Evolutionary conservation across 1,140 invertebrate genomes (phyloP).

Genomic region (Zeugodacus cucurbitae): DNA sequence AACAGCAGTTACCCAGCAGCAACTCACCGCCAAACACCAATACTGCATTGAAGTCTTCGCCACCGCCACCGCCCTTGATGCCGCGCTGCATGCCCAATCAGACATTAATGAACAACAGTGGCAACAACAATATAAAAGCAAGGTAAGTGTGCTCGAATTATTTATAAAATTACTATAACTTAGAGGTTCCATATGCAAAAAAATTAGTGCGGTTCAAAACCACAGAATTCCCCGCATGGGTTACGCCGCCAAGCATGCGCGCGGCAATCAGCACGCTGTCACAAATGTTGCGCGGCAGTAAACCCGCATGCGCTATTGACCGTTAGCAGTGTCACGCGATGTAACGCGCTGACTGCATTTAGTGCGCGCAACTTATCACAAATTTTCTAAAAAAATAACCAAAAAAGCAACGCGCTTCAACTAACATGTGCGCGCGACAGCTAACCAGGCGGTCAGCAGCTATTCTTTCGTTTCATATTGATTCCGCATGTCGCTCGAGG

Average conservation of each 20-base stretch:
- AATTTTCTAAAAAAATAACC: neutral
- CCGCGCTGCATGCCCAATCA: constrained; percentile 24
- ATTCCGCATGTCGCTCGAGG: neutral
- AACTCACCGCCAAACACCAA: constrained; percentile 42
- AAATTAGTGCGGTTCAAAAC: no score
- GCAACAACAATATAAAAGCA: constrained; percentile 38
- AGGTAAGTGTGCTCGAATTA: constrained; percentile 37
- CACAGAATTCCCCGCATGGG: neutral
- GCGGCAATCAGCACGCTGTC: neutral
- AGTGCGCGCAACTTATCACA: neutral
- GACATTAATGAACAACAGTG: neutral
- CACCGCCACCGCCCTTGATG: constrained; percentile 45
- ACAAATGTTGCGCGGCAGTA: neutral
- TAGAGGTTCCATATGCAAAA: no score
- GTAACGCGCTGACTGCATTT: neutral
- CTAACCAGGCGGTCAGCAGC: neutral
- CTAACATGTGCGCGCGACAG: neutral
- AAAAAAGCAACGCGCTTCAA: neutral
- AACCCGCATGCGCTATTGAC: neutral
- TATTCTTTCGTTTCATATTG: neutral
- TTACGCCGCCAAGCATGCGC: neutral
- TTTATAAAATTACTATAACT: constrained; percentile 6
- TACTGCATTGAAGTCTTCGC: constrained; percentile 53
- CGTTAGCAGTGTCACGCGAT: neutral
- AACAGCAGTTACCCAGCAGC: neutral